Conservation (phyloP, 2,113 vertebrate genomes). For the Falcunculus frontatus region DNA sequence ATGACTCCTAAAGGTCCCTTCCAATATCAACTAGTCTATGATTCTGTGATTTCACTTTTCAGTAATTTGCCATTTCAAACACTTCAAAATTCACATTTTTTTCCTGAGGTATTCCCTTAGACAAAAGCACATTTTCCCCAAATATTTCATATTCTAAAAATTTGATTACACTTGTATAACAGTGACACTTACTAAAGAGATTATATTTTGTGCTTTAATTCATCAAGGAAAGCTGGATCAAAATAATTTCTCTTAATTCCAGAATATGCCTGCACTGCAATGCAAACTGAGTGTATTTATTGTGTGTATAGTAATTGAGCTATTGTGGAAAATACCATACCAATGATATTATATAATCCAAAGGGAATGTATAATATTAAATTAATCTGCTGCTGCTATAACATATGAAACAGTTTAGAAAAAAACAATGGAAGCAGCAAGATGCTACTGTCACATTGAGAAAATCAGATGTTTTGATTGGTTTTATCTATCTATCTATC, state of each 20-base stretch:
- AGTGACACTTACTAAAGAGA: neutral
- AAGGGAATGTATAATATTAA: neutral
- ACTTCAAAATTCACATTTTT: neutral
- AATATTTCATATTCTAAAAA: neutral
- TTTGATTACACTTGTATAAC: neutral
- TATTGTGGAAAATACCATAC: neutral
- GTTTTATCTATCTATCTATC: neutral
- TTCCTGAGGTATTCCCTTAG: neutral
- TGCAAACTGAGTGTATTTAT: neutral
- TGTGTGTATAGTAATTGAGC: neutral
- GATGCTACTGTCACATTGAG: neutral
- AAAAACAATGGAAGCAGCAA: neutral
- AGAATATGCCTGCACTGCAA: neutral
- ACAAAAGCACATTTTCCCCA: neutral
- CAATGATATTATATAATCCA: neutral
- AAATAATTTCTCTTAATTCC: neutral
- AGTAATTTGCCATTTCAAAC: neutral
- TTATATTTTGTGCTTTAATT: neutral
- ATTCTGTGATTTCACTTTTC: neutral
- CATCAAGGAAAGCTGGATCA: neutral
- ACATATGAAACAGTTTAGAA: neutral
- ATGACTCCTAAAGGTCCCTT: neutral
- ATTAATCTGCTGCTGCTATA: neutral
- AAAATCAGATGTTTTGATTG: neutral
- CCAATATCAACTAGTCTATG: neutral